Base-by-base conservation (phyloP, 2,888 invertebrate genomes). In the Hirtodrosophila histrioides region DNA sequence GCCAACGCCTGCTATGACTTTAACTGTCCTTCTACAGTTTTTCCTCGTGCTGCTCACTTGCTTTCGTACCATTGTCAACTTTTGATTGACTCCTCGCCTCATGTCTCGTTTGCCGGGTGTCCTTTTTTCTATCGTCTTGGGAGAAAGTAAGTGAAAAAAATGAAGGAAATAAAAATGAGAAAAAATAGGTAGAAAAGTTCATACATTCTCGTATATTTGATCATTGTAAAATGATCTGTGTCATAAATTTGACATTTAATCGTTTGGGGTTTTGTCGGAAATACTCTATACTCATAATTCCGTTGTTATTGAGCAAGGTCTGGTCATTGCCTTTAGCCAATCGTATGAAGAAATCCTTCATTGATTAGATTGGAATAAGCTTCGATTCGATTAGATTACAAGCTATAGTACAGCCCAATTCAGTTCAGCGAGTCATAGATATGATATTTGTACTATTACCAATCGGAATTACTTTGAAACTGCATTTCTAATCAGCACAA, bases 241-340 rank as follows among this genome's bases (percentile, higher is more conserved):
- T 78, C 85, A 83, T 83, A 83, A 85, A 83, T 85, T 83, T 83
- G 80, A 83, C 77, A 83, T 75, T 83, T 85, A 85, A 82, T 85
- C 79, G 82, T 58, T 75, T 67, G 48, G 50, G 50, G 53, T 46
- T 39, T 35, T 24, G 23, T 17, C 3, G 2, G 17, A n/a, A 10
- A 17, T 29, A 37, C 4, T 12, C 17, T 36, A 45, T 29, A 10
- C 10, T 40, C 7, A 11, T 23, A 17, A 36, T 60, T 41, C 8
- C 33, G 36, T 65, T 71, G 58, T 9, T 44, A 65, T 74, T 74
- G 65, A 48, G 69, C 69, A 64, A 73, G 61, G 69, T 69, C 69
- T 69, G 73, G 73, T 64, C 68, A 73, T 57, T 64, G 72, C 55
- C 67, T 57, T 49, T 31, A 9, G 9, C 3, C 3, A 31, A 31